Base-by-base conservation (phyloP, 2,888 invertebrate genomes). In the Epsilonema sp. region DNA sequence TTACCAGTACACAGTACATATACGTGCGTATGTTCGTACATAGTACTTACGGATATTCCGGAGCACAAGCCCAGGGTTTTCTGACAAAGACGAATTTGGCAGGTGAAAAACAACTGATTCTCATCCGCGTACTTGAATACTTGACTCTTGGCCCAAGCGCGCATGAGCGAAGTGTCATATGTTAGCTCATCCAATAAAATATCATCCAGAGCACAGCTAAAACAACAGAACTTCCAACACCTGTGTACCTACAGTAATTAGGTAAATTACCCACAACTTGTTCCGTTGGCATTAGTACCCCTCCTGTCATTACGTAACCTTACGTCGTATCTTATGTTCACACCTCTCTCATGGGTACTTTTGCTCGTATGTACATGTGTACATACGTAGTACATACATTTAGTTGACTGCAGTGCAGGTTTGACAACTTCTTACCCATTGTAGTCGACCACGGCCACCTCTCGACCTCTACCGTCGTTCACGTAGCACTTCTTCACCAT, bases 111-210 rank as follows among this genome's bases (percentile, higher is more conserved):
- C 26, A 63, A 47, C 37, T 60, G 61, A 48, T 60, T 61, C 4
- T 60, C 57, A 46, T 63, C 63, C 23, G 62, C 63, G 46, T 61
- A 63, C 49, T 63, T 63, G 56, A 61, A 63, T 16, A 56, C 59
- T 41, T 44, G 39, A 36, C 43, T 43, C 4, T 25, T 16, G 11
- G 49, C 42, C 20, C 16, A 44, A 8, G 31, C 31, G 8, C 31
- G 31, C 61, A 60, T 62, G 24, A 57, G 49, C n/a, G 50, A 52
- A 8, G 45, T 46, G 36, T 60, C 59, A 42, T 62, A 62, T 1
- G 53, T 52, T 21, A 62, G 51, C 39, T 58, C 56, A 8, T 54
- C 55, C 23, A 62, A 51, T 25, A 62, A 52, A 44, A 54, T 53
- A 5, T 52, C 51, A 38, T 62, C 62, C 11, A 56, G 54, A 4